Percentiles rank a stretch among this genome's conserved stretches.
These are phyloP conservation scores for Morpho achilles DNA, from an alignment of 2,888 invertebrate genomes.

Conservation along the genomic window DNA sequence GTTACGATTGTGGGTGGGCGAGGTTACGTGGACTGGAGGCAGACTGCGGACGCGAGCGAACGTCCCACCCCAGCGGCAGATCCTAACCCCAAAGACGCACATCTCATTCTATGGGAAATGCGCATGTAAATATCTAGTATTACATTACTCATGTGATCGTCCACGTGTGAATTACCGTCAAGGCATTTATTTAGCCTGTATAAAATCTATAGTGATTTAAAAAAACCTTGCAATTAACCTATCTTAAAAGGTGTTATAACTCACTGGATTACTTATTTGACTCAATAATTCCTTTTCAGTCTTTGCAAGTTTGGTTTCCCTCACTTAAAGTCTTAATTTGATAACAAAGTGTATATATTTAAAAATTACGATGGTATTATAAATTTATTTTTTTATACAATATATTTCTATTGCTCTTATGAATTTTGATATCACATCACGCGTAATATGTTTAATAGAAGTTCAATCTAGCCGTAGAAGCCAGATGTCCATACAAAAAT, in stretches of 20 bases:
- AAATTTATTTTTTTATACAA: no score
- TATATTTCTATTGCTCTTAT: no score
- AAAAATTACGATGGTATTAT: no score
- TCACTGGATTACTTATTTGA: no score
- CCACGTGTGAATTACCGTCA: conserved; percentile 1
- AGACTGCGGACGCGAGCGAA: conserved; percentile 82
- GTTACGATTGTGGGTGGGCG: conserved; percentile 93
- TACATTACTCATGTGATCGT: conserved; percentile 2
- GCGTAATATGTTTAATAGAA: no score
- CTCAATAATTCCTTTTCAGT: no score
- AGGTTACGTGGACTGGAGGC: conserved; percentile 92
- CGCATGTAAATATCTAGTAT: conserved; percentile 30
- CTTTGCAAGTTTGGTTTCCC: no score
- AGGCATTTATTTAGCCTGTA: background rate
- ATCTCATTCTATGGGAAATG: conserved; percentile 93
- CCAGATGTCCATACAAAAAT: background rate
- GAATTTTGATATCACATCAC: no score
- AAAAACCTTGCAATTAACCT: background rate
- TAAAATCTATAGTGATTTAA: no score
- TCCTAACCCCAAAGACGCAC: conserved; percentile 90
- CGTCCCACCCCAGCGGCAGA: conserved; percentile 79
- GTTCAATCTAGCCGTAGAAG: background rate
- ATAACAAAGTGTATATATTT: no score
- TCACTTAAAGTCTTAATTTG: no score
- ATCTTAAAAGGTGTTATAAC: background rate